A percentile compares a stretch with the other conserved stretches of the same genome.
phyloP scores from a whole-genome alignment of 2,113 vertebrate genomes.

The Atherinomorus stipes region DNA sequence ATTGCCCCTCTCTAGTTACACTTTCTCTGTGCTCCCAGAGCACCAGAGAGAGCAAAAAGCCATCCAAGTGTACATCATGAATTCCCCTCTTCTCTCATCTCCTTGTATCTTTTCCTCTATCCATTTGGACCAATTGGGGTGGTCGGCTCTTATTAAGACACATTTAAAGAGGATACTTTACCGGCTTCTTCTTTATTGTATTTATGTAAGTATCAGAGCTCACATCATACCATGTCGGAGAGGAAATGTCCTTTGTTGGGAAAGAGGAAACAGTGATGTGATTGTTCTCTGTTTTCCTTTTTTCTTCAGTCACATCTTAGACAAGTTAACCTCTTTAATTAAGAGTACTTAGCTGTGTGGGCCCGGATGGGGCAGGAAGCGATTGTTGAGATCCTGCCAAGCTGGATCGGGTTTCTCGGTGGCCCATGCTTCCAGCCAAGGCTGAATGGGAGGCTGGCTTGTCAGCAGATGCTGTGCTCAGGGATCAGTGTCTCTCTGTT shows the following conservation, averaged over 20 bases:
- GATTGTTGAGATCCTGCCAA: conserved; percentile 82
- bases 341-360: conserved; percentile 83
- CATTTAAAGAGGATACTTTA: conserved; percentile 70
- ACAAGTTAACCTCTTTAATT: conserved; percentile 87
- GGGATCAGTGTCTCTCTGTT: conserved; percentile 82
- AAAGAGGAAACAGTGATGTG: conserved; percentile 71
- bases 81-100: conserved; percentile 52
- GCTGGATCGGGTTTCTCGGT: conserved; percentile 84
- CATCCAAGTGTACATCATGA: conserved; percentile 60
- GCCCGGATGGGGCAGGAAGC: conserved; percentile 82
- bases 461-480: conserved; percentile 87
- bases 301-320: conserved; percentile 79
- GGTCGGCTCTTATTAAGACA: conserved; percentile 67
- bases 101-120: conserved; percentile 28
- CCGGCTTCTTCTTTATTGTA: conserved; percentile 69
- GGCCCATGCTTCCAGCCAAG: conserved; percentile 75
- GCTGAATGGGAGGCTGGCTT: conserved; percentile 84
- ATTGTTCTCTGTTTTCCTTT: conserved; percentile 70
- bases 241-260: conserved; percentile 69
- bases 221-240: conserved; percentile 67
- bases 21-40: conserved; percentile 53
- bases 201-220: conserved; percentile 76
- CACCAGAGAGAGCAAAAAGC: conserved; percentile 39
- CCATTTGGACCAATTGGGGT: conserved; percentile 67
- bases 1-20: conserved; percentile 72